Evolutionary conservation across 2,113 vertebrate genomes (phyloP).

Genomic region (Rousettus leschenaultii): DNA sequence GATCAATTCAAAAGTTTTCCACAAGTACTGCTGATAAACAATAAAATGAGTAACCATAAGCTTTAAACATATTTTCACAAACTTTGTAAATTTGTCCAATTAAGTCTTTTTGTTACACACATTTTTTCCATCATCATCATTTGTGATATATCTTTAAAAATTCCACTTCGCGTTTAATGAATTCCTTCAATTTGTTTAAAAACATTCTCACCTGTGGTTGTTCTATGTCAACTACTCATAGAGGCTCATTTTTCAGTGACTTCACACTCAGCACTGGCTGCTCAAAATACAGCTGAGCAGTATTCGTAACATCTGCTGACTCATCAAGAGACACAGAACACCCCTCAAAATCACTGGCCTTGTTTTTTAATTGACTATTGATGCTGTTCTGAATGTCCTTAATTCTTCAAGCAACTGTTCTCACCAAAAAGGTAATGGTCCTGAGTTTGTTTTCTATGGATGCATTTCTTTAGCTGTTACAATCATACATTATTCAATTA

Average conservation of each 20-base stretch:
- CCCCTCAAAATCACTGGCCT: background rate
- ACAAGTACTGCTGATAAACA: background rate
- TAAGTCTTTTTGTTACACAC: background rate
- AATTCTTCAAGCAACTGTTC: background rate
- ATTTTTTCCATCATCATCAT: background rate
- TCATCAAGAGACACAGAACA: background rate
- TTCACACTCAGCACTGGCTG: background rate
- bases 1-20: background rate
- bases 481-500: background rate
- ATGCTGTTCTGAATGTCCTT: background rate
- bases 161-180: background rate
- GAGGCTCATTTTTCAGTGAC: background rate
- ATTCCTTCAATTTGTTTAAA: background rate
- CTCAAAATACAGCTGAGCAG: background rate
- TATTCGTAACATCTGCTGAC: background rate
- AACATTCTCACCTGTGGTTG: background rate
- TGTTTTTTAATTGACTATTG: background rate
- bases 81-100: background rate
- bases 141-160: background rate
- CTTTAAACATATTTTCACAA: background rate
- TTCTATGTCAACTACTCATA: background rate
- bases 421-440: background rate
- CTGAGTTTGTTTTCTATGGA: background rate
- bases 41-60: background rate
- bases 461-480: background rate